Percentiles rank a stretch among this genome's conserved stretches.
These are phyloP conservation scores for Lepidocyrtoides sp. DNA, from an alignment of 2,888 invertebrate genomes.

Conservation along the genomic window DNA sequence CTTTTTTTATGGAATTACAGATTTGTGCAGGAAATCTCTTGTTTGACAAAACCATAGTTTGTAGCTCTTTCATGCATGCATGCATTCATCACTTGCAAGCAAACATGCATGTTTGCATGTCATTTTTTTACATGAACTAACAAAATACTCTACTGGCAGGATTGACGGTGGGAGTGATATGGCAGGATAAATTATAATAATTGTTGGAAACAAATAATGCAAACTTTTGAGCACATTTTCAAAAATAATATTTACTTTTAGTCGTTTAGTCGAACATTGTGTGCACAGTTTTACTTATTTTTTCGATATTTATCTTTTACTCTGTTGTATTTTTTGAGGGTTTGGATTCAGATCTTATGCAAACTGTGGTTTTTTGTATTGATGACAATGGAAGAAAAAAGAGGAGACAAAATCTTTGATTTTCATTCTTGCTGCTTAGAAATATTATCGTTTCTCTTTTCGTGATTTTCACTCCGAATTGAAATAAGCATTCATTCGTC, in stretches of 20 bases:
- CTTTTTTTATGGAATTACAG: conserved; percentile 59
- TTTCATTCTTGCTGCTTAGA: not conserved
- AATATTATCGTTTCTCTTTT: not conserved
- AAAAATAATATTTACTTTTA: too few species aligned
- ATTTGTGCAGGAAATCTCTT: conserved; percentile 78
- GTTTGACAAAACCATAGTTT: conserved; percentile 69
- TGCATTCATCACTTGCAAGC: conserved; percentile 46
- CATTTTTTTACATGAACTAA: conserved; percentile 14
- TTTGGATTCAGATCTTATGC: not conserved
- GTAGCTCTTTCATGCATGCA: conserved; percentile 70
- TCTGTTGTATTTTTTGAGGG: not conserved
- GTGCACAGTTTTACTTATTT: too few species aligned
- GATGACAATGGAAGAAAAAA: not conserved
- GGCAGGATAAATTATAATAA: not conserved
- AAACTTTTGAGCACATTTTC: too few species aligned
- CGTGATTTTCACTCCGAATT: conserved; percentile 47
- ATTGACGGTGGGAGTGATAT: not conserved
- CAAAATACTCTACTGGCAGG: not conserved
- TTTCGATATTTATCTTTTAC: too few species aligned
- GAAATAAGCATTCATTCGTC: too few species aligned
- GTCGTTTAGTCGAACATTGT: too few species aligned
- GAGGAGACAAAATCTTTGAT: not conserved
- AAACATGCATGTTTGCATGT: conserved; percentile 24
- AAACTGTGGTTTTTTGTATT: not conserved
- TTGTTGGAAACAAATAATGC: conserved; percentile 6